Percentiles rank a stretch among this genome's conserved stretches.
Evolutionary conservation across 1,140 invertebrate genomes (phyloP).

Genomic region (Copidosoma floridanum): DNA sequence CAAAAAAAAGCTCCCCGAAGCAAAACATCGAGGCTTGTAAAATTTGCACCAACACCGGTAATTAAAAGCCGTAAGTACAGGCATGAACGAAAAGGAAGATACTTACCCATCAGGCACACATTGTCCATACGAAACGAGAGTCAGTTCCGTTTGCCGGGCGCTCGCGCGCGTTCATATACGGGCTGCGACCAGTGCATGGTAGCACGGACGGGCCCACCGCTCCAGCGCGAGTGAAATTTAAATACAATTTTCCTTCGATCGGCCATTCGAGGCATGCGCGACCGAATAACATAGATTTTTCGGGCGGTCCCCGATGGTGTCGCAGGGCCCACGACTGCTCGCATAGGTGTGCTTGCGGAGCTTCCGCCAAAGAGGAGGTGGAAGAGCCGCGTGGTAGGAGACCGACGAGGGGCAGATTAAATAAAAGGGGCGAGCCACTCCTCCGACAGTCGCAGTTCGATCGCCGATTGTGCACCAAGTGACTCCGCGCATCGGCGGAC

Average conservation of each 20-base stretch:
- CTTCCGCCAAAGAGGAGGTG: no score
- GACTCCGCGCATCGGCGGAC: not conserved
- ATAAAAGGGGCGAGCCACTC: slow-evolving; percentile 57
- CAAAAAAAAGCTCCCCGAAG: no score
- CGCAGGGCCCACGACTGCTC: no score
- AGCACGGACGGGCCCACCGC: no score
- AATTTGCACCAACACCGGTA: no score
- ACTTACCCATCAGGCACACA: slow-evolving; percentile 26
- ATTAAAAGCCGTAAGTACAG: no score
- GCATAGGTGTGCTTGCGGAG: no score
- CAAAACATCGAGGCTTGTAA: no score
- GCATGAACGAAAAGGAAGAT: slow-evolving; percentile 10
- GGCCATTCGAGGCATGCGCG: slow-evolving; percentile 52
- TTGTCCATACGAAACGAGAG: slow-evolving; percentile 7
- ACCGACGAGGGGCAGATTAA: slow-evolving; percentile 50
- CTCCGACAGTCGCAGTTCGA: slow-evolving; percentile 57
- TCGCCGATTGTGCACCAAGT: slow-evolving; percentile 47
- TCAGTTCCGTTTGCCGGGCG: slow-evolving; percentile 41
- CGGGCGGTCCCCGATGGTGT: not conserved
- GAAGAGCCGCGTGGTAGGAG: no score
- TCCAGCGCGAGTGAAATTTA: slow-evolving; percentile 52
- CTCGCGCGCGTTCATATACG: not conserved
- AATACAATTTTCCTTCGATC: slow-evolving; percentile 56
- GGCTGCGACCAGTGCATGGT: no score
- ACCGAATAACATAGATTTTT: slow-evolving; percentile 58